Base-by-base conservation (phyloP, 1,140 invertebrate genomes). In the Apolygus lucorum region DNA sequence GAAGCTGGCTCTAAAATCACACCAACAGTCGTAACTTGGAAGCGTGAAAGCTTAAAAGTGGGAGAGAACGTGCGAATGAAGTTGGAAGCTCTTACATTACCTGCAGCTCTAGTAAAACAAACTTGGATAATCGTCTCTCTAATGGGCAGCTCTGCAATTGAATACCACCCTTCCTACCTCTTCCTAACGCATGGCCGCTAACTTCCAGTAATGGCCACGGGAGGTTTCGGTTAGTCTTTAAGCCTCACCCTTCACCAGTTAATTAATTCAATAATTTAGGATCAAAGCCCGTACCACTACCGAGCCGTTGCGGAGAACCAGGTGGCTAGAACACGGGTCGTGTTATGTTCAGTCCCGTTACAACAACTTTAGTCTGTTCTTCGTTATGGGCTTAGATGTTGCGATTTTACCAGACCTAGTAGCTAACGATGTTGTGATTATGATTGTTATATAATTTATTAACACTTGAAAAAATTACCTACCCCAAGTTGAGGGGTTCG, bases 201-300 rank as follows among this genome's bases (percentile, higher is more conserved):
- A 49, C 34, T 49, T 49, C 34, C 17, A 8, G 34, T 49, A 49
- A 49, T 49, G 34, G 8, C 34, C 17, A 8, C 8, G 8, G 34
- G 34, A 8, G n/a, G n/a, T 49, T 49, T 11, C 8, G 34, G 8
- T 49, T 17, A 49, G 34, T 49, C 34, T 17, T 49, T 49, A 49
- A 49, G 34, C 34, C 34, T 49, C 34, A 17, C 34, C 34, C 34
- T 49, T 49, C 34, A 49, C 34, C 34, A 17, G 34, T 49, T 49
- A 49, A 49, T 49, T 49, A 49, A 49, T 49, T 49, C 17, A 49
- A 49, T 49, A 49, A 49, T 49, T 49, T 49, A 49, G 34, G 34
- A 49, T 49, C 34, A 49, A 49, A 49, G 34, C 34, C n/a, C n/a
- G n/a, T 11, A 17, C 34, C 34, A 49, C 34, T 49, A 11, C 34